Evolutionary conservation across 2,888 invertebrate species (phyloP).

Genomic region (Clepsis dumicolana): DNA sequence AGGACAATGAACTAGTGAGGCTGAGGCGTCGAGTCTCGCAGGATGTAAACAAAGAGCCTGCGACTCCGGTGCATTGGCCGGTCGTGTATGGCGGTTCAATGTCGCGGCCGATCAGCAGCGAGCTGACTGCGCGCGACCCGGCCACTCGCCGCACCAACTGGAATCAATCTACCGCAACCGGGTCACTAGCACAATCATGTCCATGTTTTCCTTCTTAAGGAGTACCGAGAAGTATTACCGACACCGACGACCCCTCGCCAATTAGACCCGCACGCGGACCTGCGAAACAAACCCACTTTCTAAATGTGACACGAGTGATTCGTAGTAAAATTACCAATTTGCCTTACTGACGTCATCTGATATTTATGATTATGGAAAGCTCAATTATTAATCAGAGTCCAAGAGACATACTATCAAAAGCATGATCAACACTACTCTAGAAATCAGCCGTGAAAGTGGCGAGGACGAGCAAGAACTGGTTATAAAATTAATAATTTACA

Average conservation of each 20-base stretch:
- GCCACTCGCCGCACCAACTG: conserved; percentile 66
- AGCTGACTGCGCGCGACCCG: conserved; percentile 72
- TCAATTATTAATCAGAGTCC: conserved; percentile 42
- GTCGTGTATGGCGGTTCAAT: conserved; percentile 82
- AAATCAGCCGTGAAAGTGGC: conserved; percentile 77
- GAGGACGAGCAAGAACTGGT: conserved; percentile 69
- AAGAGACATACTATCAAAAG: conserved; percentile 51
- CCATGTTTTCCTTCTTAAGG: conserved; percentile 49
- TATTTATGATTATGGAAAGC: conserved; percentile 43
- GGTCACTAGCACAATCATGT: conserved; percentile 72
- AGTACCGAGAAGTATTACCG: conserved; percentile 33
- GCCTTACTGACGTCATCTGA: conserved; percentile 46
- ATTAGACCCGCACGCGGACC: conserved; percentile 23
- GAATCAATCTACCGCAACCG: conserved; percentile 70
- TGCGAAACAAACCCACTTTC: conserved; percentile 43
- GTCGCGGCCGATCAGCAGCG: conserved; percentile 80
- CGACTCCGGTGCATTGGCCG: conserved; percentile 84
- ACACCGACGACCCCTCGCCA: conserved; percentile 16
- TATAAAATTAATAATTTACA: conserved; percentile 70
- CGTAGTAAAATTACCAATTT: conserved; percentile 25
- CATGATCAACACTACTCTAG: conserved; percentile 65
- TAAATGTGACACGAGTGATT: conserved; percentile 40
- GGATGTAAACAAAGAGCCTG: conserved; percentile 85
- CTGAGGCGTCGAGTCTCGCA: conserved; percentile 62
- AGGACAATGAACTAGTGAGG: conserved; percentile 63